Evolutionary conservation across 1,140 invertebrate genomes (phyloP).

Genomic region (Cyclargus thomasi): DNA sequence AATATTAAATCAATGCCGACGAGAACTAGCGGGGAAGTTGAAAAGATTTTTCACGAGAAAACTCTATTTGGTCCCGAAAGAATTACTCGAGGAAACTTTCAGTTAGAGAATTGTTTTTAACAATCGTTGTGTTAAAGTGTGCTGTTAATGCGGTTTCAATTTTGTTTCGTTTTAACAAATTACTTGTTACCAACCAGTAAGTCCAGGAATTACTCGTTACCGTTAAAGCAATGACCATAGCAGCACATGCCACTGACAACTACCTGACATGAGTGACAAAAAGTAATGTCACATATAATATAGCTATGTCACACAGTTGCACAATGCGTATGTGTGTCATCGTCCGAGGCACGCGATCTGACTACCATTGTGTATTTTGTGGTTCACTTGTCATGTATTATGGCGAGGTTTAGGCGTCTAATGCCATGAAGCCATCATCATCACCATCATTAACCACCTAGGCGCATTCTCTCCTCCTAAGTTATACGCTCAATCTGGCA

Average conservation of each 20-base stretch:
- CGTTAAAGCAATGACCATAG: not conserved
- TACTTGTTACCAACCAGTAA: no score
- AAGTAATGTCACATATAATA: not conserved
- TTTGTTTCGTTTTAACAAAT: not conserved
- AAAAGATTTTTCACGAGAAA: not conserved
- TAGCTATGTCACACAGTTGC: not conserved
- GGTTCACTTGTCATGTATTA: constrained; percentile 1
- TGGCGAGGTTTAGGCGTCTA: not conserved
- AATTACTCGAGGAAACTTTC: not conserved
- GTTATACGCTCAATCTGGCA: no score
- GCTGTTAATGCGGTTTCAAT: not conserved
- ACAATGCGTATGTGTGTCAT: not conserved
- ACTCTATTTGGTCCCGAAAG: not conserved
- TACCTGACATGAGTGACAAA: not conserved
- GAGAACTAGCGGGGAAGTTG: not conserved
- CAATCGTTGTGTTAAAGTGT: not conserved
- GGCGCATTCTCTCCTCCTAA: no score
- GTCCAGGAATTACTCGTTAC: not conserved
- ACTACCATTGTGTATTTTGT: not conserved
- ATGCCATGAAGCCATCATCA: no score
- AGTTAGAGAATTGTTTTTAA: not conserved
- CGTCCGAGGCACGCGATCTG: not conserved
- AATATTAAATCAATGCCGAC: not conserved
- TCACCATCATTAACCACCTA: no score
- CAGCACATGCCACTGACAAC: not conserved